Evolutionary conservation across 2,888 invertebrate species (phyloP).

Genomic region (Cenopis cana): DNA sequence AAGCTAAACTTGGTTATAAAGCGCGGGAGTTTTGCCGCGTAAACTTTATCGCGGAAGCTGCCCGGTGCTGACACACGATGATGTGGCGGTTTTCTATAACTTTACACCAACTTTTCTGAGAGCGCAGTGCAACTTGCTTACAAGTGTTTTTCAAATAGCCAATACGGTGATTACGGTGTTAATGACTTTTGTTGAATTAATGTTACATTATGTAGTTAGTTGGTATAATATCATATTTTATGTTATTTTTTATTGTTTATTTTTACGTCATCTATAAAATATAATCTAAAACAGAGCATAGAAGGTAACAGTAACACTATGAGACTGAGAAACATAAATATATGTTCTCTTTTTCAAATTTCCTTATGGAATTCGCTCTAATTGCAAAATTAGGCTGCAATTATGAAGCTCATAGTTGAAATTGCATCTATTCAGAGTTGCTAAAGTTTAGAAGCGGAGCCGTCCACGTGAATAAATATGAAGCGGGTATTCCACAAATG

Average conservation of each 20-base stretch:
- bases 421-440: constrained; percentile 40
- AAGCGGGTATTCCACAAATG: constrained; percentile 45
- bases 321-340: background rate
- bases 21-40: constrained; percentile 80
- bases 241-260: background rate
- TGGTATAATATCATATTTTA: background rate
- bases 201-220: too few relatives aligned
- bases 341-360: background rate
- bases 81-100: constrained; percentile 64
- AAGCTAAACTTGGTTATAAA: constrained; percentile 75
- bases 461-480: constrained; percentile 44
- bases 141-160: constrained; percentile 5
- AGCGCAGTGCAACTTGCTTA: constrained; percentile 5
- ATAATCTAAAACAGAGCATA: background rate
- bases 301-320: background rate
- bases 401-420: constrained; percentile 31
- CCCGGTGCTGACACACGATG: constrained; percentile 53
- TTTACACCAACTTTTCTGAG: constrained; percentile 50
- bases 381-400: constrained; percentile 28
- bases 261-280: background rate
- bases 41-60: constrained; percentile 73
- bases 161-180: background rate
- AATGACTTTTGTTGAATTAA: background rate
- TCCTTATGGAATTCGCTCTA: constrained; percentile 3
- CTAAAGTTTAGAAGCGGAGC: constrained; percentile 38